Evolutionary conservation across 2,888 invertebrate genomes (phyloP), one percentile per base, ranked within the genome.

Genomic region (Linnaemya tessellans): DNA sequence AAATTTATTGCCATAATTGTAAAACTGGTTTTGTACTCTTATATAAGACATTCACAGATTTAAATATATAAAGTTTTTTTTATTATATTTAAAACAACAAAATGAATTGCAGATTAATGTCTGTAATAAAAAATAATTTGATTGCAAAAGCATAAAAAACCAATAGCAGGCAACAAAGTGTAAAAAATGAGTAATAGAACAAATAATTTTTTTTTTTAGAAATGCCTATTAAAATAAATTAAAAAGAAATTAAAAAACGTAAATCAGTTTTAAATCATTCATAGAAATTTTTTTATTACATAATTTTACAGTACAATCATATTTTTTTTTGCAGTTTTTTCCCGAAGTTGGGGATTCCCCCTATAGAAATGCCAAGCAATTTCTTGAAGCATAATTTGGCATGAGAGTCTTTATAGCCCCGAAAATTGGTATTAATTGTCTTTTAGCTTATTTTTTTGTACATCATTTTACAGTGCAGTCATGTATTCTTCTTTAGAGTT

Each of bases 1-100:
- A 74, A 79, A 75, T 74, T 70, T 79, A 84, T 75, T 56, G 74
- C 68, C 75, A 75, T 70, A 75, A 70, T 62, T 75, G 58, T 70
- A 62, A 13, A 82, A 82, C 82, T 41, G 62, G 82, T 82, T 82
- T 51, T 70, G 20, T 70, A 30, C 30, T 30, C 30, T 9, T 8
- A 13, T 62, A 51, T 64, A 15, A 35, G 64, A 22, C 43, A 49
- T 35, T 46, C 25, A 9, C 35, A 58, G 46, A 30, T 58, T 67
- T 46, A 60, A 67, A 62, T 49, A 25, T 11, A 3, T 11, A 30
- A 67, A n/a, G 22, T 64, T 62, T 56, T 67, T 49, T 49, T 13
- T 35, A 41, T n/a, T 25, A 13, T 3, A 18, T 7, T 49, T 49
- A 18, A 58, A 38, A 13, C 18, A 18, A 51, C 38, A 77, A 30